Evolutionary conservation across 2,113 vertebrate genomes (phyloP).

Genomic region (Tricholaema leucomelas): DNA sequence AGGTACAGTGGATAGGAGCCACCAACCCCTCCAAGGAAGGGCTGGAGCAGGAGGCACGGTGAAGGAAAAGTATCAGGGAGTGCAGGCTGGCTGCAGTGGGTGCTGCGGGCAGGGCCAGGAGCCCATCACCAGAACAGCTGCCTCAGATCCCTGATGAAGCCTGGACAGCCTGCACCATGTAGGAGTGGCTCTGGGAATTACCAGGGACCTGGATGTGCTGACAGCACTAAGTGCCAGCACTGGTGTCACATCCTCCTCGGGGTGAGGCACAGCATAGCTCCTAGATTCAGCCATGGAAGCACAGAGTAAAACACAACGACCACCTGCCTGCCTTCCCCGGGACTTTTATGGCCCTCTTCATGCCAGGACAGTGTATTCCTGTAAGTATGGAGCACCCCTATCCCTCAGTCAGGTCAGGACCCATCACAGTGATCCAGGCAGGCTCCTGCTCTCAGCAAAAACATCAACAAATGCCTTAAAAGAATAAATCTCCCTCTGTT

Average conservation of each 20-base stretch:
- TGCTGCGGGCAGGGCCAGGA: rapidly evolving
- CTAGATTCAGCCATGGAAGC: background rate
- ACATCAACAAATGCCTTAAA: background rate
- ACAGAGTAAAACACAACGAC: background rate
- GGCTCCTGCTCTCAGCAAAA: background rate
- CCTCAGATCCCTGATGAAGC: background rate
- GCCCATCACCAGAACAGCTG: background rate
- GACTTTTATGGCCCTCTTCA: rapidly evolving
- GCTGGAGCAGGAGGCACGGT: rapidly evolving
- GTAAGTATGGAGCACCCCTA: background rate
- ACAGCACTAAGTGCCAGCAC: background rate
- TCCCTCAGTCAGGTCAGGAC: background rate
- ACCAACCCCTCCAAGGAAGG: background rate
- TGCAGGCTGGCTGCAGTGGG: background rate
- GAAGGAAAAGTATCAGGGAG: background rate
- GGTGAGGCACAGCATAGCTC: rapidly evolving
- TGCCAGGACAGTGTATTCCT: background rate
- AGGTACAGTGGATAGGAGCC: rapidly evolving
- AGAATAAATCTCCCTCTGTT: background rate
- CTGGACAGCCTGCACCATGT: background rate
- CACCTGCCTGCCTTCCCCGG: background rate
- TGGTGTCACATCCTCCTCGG: background rate
- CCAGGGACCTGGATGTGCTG: background rate
- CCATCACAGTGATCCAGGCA: background rate
- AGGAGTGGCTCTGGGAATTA: background rate